Percentiles rank a stretch among this genome's conserved stretches.
Conservation (phyloP, 2,797 vertebrate species). For the Martes flavigula region DNA sequence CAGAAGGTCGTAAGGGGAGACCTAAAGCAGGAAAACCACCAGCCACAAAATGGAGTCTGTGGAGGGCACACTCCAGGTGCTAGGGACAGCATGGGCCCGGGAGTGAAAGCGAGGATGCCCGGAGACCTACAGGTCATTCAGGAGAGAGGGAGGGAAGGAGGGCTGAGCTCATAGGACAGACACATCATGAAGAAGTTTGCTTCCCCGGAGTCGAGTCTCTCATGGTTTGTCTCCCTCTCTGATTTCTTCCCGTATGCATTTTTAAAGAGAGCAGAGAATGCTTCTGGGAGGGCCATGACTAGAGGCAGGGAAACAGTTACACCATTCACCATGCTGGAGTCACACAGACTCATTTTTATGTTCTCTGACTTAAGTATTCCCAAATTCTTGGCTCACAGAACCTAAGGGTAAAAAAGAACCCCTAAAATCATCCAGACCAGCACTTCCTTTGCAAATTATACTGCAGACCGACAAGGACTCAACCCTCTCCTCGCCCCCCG, state of each 20-base stretch:
- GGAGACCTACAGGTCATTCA: background rate
- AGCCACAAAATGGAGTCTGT: background rate
- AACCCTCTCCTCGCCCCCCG: background rate
- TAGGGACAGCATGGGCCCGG: rapidly evolving
- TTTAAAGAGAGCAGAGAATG: background rate
- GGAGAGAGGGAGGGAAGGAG: background rate
- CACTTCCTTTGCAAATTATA: background rate
- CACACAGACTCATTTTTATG: background rate
- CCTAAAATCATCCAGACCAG: background rate
- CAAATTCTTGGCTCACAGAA: background rate
- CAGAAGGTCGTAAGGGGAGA: background rate
- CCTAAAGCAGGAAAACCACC: background rate
- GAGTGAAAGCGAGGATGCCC: rapidly evolving
- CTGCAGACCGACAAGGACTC: background rate
- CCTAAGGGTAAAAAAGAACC: background rate
- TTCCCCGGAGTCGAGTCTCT: background rate
- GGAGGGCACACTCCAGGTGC: no score
- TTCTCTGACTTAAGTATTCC: background rate
- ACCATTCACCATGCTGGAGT: background rate
- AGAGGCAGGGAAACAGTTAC: background rate
- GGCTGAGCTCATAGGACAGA: background rate
- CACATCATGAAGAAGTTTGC: background rate
- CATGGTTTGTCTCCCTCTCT: background rate
- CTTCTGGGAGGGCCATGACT: background rate
- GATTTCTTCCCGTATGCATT: background rate